These are phyloP conservation scores for Synanthedon formicaeformis DNA, from an alignment of 2,888 invertebrate species.

Conservation along the genomic window DNA sequence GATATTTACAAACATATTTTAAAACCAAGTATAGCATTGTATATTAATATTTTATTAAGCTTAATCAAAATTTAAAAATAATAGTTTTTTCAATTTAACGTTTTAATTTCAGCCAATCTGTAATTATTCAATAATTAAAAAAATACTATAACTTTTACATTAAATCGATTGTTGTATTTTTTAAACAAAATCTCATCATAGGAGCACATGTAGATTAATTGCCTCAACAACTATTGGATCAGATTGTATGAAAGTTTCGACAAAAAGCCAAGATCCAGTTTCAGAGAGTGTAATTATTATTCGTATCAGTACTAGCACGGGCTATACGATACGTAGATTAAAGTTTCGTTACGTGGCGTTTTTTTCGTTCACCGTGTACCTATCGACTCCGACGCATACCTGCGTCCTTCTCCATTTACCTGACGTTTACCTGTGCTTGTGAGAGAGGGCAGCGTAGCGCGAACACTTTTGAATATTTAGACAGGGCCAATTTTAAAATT, in stretches of 20 bases:
- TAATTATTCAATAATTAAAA: too few relatives aligned
- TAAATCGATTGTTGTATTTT: too few relatives aligned
- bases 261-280: slow-evolving; percentile 20
- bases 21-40: too few relatives aligned
- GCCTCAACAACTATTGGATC: slow-evolving; percentile 10
- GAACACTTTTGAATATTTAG: slow-evolving; percentile 25
- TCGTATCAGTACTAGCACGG: slow-evolving; percentile 25
- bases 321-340: slow-evolving; percentile 46
- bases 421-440: slow-evolving; percentile 50
- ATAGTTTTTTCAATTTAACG: too few relatives aligned
- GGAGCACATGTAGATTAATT: slow-evolving; percentile 10
- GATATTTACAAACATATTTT: too few relatives aligned
- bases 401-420: slow-evolving; percentile 35
- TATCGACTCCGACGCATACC: slow-evolving; percentile 42
- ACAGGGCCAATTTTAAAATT: slow-evolving; percentile 12
- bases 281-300: slow-evolving; percentile 22
- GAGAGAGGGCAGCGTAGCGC: slow-evolving; percentile 33
- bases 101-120: too few relatives aligned
- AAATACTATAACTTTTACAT: too few relatives aligned
- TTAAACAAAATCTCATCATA: background rate
- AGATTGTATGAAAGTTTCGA: slow-evolving; percentile 12
- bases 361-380: slow-evolving; percentile 16
- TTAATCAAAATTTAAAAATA: too few relatives aligned
- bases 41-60: too few relatives aligned
- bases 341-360: slow-evolving; percentile 56